Evolutionary conservation across 2,797 vertebrate species (phyloP).

Genomic region (Lutjanus campechanus): DNA sequence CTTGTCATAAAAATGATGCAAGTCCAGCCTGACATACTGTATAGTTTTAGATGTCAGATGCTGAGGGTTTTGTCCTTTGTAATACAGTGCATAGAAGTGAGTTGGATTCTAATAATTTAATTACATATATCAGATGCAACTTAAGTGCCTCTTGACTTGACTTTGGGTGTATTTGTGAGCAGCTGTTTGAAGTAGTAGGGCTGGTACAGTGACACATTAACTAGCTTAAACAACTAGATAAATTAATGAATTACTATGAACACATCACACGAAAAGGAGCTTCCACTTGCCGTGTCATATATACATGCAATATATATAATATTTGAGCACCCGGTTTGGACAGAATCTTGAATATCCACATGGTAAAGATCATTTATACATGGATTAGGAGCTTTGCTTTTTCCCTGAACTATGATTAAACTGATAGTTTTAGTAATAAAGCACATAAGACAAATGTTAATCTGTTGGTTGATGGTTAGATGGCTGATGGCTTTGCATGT

Average conservation of each 20-base stretch:
- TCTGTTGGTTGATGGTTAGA: neutral
- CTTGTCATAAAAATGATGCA: too few relatives aligned
- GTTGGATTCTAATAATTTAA: constrained; percentile 10
- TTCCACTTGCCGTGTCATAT: neutral
- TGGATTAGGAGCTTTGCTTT: constrained; percentile 15
- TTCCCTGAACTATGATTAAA: neutral
- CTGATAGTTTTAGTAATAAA: constrained; percentile 21
- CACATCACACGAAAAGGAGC: neutral
- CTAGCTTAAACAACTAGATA: constrained; percentile 1
- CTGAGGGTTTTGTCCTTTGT: neutral
- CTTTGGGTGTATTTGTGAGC: constrained; percentile 14
- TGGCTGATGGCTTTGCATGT: constrained; percentile 2
- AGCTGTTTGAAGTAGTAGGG: constrained; percentile 17
- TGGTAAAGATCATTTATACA: constrained; percentile 18
- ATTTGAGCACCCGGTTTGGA: neutral
- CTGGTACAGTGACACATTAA: constrained; percentile 14
- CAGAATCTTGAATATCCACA: neutral
- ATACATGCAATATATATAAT: neutral
- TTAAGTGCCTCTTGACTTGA: neutral
- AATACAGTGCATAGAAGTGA: neutral
- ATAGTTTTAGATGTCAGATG: constrained; percentile 8
- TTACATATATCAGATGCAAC: constrained; percentile 1
- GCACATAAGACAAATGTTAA: constrained; percentile 1
- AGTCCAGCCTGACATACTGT: too few relatives aligned
- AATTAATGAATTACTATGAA: constrained; percentile 6